Evolutionary conservation across 2,888 invertebrate genomes (phyloP).

Genomic region (Lagria hirta): DNA sequence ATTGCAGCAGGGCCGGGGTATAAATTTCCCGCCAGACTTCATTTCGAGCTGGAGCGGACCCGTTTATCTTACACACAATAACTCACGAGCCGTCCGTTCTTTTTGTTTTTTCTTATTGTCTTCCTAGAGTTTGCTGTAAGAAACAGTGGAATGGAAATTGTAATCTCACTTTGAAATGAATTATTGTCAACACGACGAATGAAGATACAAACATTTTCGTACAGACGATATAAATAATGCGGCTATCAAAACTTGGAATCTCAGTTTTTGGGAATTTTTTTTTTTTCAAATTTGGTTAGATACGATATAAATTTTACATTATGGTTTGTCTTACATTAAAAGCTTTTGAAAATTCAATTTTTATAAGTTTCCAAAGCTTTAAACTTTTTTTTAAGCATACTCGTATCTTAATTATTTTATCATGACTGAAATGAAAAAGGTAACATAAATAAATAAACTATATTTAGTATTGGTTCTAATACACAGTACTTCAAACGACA

Average conservation of each 20-base stretch:
- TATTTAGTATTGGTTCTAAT: too few species aligned
- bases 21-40: constrained; percentile 65
- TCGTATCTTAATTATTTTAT: too few species aligned
- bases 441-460: too few species aligned
- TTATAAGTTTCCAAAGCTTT: too few species aligned
- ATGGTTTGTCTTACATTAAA: too few species aligned
- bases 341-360: too few species aligned
- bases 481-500: too few species aligned
- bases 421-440: too few species aligned
- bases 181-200: constrained; percentile 52
- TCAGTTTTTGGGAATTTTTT: too few species aligned
- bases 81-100: constrained; percentile 58
- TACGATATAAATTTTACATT: too few species aligned
- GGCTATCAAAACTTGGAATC: constrained; percentile 39
- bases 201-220: constrained; percentile 47
- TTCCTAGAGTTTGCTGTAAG: constrained; percentile 53
- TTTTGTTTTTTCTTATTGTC: constrained; percentile 53
- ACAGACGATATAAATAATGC: constrained; percentile 40
- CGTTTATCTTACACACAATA: constrained; percentile 73
- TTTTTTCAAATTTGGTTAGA: too few species aligned
- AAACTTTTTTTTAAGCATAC: too few species aligned
- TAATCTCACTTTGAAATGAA: constrained; percentile 54
- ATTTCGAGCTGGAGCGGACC: constrained; percentile 71
- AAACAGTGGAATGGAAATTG: constrained; percentile 55
- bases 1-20: constrained; percentile 53